These are phyloP conservation scores for Parnassius mnemosyne DNA, from an alignment of 2,888 invertebrate species.

Conservation along the genomic window DNA sequence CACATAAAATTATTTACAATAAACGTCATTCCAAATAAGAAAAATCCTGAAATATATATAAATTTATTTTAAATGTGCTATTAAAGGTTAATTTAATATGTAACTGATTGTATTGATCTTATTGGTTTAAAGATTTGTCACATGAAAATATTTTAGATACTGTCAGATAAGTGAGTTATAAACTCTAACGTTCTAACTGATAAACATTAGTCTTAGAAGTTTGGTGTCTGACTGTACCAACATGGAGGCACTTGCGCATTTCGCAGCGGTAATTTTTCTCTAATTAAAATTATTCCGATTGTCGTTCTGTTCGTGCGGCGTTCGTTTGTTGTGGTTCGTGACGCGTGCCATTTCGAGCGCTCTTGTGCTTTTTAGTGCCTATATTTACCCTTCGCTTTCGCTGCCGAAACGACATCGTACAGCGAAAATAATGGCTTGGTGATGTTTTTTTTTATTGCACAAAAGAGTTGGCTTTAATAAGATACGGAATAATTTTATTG, in stretches of 20 bases:
- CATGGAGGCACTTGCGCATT: slow-evolving; percentile 53
- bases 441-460: slow-evolving; percentile 44
- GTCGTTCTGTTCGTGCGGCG: slow-evolving; percentile 59
- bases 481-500: slow-evolving; percentile 23
- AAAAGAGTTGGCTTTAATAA: slow-evolving; percentile 31
- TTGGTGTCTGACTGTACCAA: slow-evolving; percentile 43
- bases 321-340: slow-evolving; percentile 74
- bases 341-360: slow-evolving; percentile 72
- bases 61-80: not conserved
- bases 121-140: too few species aligned
- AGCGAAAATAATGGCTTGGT: slow-evolving; percentile 55
- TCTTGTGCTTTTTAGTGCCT: slow-evolving; percentile 76
- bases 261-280: slow-evolving; percentile 74
- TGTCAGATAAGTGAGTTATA: too few species aligned
- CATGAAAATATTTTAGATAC: too few species aligned
- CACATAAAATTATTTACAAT: too few species aligned
- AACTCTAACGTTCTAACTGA: too few species aligned
- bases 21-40: too few species aligned
- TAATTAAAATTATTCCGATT: slow-evolving; percentile 80
- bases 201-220: slow-evolving; percentile 5
- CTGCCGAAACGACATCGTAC: slow-evolving; percentile 48
- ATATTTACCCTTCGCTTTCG: slow-evolving; percentile 67
- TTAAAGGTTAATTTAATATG: too few species aligned
- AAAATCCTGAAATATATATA: too few species aligned
- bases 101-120: too few species aligned